Evolutionary conservation across 2,797 vertebrate genomes (phyloP).

Genomic region (Dicrostonyx torquatus): DNA sequence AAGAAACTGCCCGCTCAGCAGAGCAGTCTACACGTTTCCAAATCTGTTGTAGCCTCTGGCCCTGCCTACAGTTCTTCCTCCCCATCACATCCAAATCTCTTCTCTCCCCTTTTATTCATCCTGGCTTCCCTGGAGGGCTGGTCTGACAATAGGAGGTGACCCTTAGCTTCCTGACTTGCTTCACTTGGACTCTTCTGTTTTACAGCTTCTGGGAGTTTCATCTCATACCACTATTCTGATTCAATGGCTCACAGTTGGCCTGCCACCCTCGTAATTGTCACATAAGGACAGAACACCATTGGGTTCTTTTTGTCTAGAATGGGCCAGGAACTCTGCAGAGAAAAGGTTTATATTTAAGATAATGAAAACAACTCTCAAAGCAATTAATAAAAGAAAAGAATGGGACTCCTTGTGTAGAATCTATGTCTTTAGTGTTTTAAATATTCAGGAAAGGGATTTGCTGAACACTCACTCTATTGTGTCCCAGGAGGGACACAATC

Average conservation of each 20-base stretch:
- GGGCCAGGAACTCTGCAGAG: slow-evolving; percentile 61
- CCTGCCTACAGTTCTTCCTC: not conserved
- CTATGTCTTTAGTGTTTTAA: slow-evolving; percentile 52
- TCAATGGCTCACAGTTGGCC: slow-evolving; percentile 31
- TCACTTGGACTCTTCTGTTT: slow-evolving; percentile 44
- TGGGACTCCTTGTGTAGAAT: slow-evolving; percentile 46
- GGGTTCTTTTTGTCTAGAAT: slow-evolving; percentile 10
- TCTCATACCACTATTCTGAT: slow-evolving; percentile 52
- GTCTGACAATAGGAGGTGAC: slow-evolving; percentile 28
- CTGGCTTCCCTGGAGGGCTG: slow-evolving; percentile 1
- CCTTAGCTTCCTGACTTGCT: slow-evolving; percentile 57
- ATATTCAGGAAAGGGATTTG: slow-evolving; percentile 42
- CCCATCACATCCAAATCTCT: not conserved
- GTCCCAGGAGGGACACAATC: not conserved
- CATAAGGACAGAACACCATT: slow-evolving; percentile 50
- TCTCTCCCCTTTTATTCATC: not conserved
- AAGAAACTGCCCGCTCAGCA: not conserved
- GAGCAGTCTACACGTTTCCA: not conserved
- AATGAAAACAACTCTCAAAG: slow-evolving; percentile 73
- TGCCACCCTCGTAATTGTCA: not conserved
- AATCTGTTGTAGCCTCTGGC: not conserved
- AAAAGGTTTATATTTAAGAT: slow-evolving; percentile 58
- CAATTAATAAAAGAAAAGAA: slow-evolving; percentile 79
- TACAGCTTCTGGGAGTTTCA: slow-evolving; percentile 53
- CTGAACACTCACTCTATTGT: not conserved